phyloP scores from a whole-genome alignment of 2,888 invertebrate species.

The Blera fallax region DNA sequence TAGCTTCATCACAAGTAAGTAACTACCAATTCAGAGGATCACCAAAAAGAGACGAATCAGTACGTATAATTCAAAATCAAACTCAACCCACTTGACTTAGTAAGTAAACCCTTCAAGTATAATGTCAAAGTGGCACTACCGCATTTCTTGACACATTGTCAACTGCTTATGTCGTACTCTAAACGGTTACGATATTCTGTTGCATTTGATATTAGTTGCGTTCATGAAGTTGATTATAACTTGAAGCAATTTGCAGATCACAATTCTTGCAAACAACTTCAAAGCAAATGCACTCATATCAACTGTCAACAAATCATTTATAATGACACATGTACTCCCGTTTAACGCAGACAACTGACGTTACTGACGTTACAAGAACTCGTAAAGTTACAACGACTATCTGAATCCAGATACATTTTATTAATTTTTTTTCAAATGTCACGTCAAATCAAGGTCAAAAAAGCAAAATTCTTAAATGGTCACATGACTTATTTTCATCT shows the following conservation, averaged over 20 bases:
- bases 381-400: neutral
- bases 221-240: neutral
- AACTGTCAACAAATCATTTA: slow-evolving; percentile 12
- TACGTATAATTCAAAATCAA: too few relatives aligned
- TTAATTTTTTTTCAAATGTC: neutral
- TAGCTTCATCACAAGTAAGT: too few relatives aligned
- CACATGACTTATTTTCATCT: neutral
- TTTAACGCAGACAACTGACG: neutral
- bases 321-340: neutral
- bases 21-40: too few relatives aligned
- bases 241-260: neutral
- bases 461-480: neutral
- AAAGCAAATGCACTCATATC: neutral
- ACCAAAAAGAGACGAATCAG: too few relatives aligned
- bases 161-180: neutral
- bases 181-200: neutral
- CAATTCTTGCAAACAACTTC: neutral
- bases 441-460: neutral
- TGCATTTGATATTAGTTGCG: neutral
- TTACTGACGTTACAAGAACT: neutral
- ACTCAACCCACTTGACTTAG: too few relatives aligned
- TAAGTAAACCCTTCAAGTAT: too few relatives aligned
- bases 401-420: neutral
- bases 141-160: too few relatives aligned
- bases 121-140: too few relatives aligned